Conservation (phyloP, 2,888 invertebrate species). For the Drosophila dives region DNA sequence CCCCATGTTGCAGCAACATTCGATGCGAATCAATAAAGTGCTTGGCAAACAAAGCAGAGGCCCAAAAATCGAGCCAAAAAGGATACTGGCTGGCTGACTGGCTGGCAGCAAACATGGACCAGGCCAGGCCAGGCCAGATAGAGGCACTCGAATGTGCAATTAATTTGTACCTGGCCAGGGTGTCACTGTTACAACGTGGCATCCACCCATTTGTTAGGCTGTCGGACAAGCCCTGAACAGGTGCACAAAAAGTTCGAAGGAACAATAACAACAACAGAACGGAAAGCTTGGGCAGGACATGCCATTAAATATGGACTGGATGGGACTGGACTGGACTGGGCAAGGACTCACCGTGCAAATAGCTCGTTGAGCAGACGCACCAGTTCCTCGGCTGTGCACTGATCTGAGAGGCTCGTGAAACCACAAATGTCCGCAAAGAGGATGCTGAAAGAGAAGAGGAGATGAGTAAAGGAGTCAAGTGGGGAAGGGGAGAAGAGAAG, state of each 20-base stretch:
- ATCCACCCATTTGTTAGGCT: constrained; percentile 38
- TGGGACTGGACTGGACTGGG: constrained; percentile 1
- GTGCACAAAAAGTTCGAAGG: constrained; percentile 4
- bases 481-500: background rate
- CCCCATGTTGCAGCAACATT: constrained; percentile 1
- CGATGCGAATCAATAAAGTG: constrained; percentile 44
- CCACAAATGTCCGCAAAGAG: constrained; percentile 97
- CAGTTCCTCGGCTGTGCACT: constrained; percentile 96
- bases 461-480: background rate
- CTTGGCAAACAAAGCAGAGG: constrained; percentile 29
- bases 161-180: constrained; percentile 26
- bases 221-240: constrained; percentile 40
- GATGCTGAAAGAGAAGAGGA: constrained; percentile 87
- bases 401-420: constrained; percentile 95
- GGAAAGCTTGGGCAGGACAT: constrained; percentile 5
- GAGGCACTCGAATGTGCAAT: constrained; percentile 42
- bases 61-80: constrained; percentile 29
- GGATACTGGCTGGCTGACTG: background rate
- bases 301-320: constrained; percentile 51
- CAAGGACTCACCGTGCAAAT: constrained; percentile 90
- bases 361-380: constrained; percentile 95
- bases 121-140: background rate
- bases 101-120: background rate
- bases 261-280: constrained; percentile 6
- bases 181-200: constrained; percentile 19